Evolutionary conservation across 1,140 invertebrate species (phyloP), one percentile per base, ranked within the genome.

Genomic region (Caenorhabditis brenneri): DNA sequence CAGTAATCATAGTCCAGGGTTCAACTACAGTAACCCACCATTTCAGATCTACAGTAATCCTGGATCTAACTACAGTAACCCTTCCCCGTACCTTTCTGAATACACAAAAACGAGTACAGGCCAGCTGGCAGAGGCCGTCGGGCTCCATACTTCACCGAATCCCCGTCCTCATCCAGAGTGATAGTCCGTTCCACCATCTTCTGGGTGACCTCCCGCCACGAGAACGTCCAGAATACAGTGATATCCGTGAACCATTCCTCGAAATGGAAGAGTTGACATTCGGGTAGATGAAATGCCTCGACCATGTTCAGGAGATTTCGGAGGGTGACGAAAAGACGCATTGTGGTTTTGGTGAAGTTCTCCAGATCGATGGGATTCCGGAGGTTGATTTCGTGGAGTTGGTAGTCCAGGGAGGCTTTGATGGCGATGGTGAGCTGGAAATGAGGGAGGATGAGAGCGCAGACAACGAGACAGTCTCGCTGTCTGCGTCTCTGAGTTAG

Each of bases 191-290:
- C 79, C 9, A 80, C 79, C 79, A 80, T 80, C 22, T 80, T 15
- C 12, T 42, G 29, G 12, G 48, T 80, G 7, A 80, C 51, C 15
- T 51, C 48, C 22, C 79, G 27, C 79, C 79, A 80, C 2, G 79
- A 80, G 22, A 48, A 80, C 24, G 79, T 80, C 79, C 79, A 80
- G 16, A 80, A 80, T n/a, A 80, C 79, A 39, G 22, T 58, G 27
- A 80, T 53, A 1, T 80, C 51, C 4, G 15, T 39, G 19, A 80
- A 80, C 79, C 79, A 80, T 36, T 58, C 48, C 12, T 80, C 79
- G 27, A 80, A 80, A 80, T 80, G 51, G 29, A 53, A 53, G 27
- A 80, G 48, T 10, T 39, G 48, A 53, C 48, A 80, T 53, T 80
- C 51, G 2, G 51, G 33, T 22, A 53, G 19, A 80, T 80, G 51